Evolutionary conservation across 30 jellyfish, hydroid and myxozoan genomes (phyloP), one percentile per base, ranked within the genome.

Genomic region (Turritopsis dohrnii): DNA sequence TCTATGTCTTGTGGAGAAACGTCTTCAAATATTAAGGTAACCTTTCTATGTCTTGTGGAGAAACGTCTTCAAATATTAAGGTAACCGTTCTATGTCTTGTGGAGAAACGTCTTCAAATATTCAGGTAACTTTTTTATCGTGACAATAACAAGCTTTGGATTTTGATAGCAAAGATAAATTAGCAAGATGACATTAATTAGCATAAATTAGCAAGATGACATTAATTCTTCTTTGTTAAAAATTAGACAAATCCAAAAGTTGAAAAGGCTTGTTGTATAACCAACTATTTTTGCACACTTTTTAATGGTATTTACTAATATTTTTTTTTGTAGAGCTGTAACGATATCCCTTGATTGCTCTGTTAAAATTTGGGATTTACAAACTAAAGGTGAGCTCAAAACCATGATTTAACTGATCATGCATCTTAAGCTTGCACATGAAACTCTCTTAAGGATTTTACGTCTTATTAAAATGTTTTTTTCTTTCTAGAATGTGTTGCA

Each of bases 341-440:
- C 88, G n/a, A 85, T 86, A 9, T 86, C 94, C 5, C 72, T 72
- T 7, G 94, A 86, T 72, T 86, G 94, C 66, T 60, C 66, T 17
- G 84, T 86, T 24, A 86, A 86, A 72, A 27, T 86, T 4, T 86
- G 94, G 94, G 81, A 85, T 77, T 85, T 77, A 21, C 81, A 80
- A 18, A 76, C 26, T 18, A 17, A 54, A 79, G 82, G 94, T 86
- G 23, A 54, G 54, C 20, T 18, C 30, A 18, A 52, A 20, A 71
- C 19, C 25, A 18, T 30, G 22, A 73, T 20, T 21, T 54, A 52
- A 21, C 19, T 28, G n/a, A 22, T 53, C 65, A n/a, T 41, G 60
- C 13, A 13, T 41, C 13, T 5, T 41, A 41, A 41, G 60, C 13
- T 13, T 41, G 5, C 60, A 41, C 13, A 41, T 3, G 9, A 41